phyloP scores from a whole-genome alignment of 2,113 vertebrate species.

The Hemibagrus wyckioides region DNA sequence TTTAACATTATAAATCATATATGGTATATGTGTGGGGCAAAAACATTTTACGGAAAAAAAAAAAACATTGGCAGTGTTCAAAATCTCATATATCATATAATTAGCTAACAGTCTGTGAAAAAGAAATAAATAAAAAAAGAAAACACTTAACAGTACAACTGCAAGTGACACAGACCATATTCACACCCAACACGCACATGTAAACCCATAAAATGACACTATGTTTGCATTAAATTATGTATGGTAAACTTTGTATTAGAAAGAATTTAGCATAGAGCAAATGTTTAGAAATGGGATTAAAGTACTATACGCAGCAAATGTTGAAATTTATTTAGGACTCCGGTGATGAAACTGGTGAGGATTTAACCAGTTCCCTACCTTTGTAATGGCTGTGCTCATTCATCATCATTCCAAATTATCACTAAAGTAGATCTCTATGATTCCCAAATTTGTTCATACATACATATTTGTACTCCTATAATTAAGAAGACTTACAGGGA shows the following conservation, averaged over 20 bases:
- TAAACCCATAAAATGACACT: not conserved
- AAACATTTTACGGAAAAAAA: no score
- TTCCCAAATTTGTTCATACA: not conserved
- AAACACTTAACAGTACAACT: not conserved
- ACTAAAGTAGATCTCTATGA: not conserved
- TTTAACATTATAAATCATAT: not conserved
- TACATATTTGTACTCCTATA: not conserved
- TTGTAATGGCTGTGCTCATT: not conserved
- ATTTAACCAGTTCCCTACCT: not conserved
- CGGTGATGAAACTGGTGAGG: not conserved
- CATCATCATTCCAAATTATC: not conserved
- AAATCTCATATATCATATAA: constrained; percentile 19
- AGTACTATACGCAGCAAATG: not conserved
- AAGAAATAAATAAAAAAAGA: not conserved
- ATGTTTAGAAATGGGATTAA: not conserved
- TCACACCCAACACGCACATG: not conserved
- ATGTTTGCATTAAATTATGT: constrained; percentile 12
- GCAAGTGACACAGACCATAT: not conserved
- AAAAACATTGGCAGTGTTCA: constrained; percentile 1
- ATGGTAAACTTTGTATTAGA: constrained; percentile 4
- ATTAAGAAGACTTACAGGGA: not conserved
- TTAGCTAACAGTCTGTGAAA: not conserved
- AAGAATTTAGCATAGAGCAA: not conserved
- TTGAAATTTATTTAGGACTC: not conserved
- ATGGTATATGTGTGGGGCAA: not conserved